Evolutionary conservation across 2,888 invertebrate species (phyloP), one percentile per base, ranked within the genome.

Genomic region (Tanypteryx hageni): DNA sequence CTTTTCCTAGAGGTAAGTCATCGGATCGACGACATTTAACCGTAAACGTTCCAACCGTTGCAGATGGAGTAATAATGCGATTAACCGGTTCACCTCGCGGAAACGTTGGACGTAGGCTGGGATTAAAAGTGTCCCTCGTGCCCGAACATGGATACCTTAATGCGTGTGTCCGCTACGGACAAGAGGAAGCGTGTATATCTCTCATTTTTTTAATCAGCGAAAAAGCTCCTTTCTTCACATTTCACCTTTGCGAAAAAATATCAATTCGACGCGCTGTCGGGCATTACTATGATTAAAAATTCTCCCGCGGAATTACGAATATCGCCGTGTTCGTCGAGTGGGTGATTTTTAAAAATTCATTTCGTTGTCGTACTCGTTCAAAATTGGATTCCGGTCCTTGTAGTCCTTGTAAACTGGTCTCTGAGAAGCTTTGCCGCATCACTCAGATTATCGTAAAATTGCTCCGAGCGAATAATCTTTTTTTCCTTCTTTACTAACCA

Each of bases 281-380:
- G 76, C 76, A 76, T 22, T 76, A 76, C 76, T n/a, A 22, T 76
- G 76, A 76, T 76, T 76, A 76, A 76, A 76, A 27, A 76, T 76
- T 76, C 27, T 76, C 76, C 22, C 11, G 76, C 22, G 27, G 76
- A 76, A 27, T 76, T 76, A 22, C 27, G 22, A 14, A 76, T 76
- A 10, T 44, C 44, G 44, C 5, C 44, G 44, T 3, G 44, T 44
- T 44, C 44, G 44, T 44, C 44, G 44, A 44, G 44, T 44, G 44
- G 44, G 44, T 3, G 44, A 44, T 44, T 44, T 44, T 3, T 3
- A 44, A 44, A 44, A 44, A 44, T 1, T 44, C 5, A 3, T 44
- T 3, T 44, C 44, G 5, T 3, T 44, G 44, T 44, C 44, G 44
- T 1, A 44, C 44, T 44, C 44, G 44, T 3, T 44, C 44, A 44